Base-by-base conservation (phyloP, 2,113 vertebrate species). In the cattle (Bos taurus) region DNA sequence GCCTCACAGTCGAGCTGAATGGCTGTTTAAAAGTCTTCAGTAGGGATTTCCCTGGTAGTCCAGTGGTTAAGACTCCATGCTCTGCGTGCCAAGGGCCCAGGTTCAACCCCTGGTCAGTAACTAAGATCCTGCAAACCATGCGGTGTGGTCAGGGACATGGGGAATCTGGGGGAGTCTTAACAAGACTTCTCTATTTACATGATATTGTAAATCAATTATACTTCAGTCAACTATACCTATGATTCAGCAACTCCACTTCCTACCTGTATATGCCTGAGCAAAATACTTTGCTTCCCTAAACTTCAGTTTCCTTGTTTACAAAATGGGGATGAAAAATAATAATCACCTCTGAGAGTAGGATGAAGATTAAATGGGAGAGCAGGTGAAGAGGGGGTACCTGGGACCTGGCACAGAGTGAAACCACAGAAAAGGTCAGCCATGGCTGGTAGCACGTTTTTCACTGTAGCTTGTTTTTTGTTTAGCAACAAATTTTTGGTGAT, bases 311-410 rank as follows among this genome's bases (percentile, higher is more conserved):
- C 54, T 96, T 40, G 7, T 16, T 82, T 94, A 33, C 36, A 95
- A 56, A 85, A 87, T 8, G 4, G 30, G 54, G 43, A 86, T 82
- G 40, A 43, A 92, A 89, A 86, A 62, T 6, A 82, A 11, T 54
- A 71, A 52, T 21, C 46, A 48, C n/a, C 2, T 3, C 16, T 57
- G 59, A 57, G 25, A 1, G 3, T 4, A 0, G 26, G 48, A 7
- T 57, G 56, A 77, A 33, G 60, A 81, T 57, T 11, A 54, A 57
- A n/a, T 17, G 6, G 5, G 30, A 85, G 28, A 46, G 25, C 50
- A 25, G 1, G 1, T 7, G 0, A 56, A 43, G 33, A 8, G 28
- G 1, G 11, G 7, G 3, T 54, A 16, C 33, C 57, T 0, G 0
- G 33, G 54, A 6, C 81, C 43, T 26, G 14, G n/a, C 13, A 15